Percentiles rank a stretch among this genome's conserved stretches.
Evolutionary conservation across 2,113 vertebrate species (phyloP).

Genomic region (Aythya baeri): DNA sequence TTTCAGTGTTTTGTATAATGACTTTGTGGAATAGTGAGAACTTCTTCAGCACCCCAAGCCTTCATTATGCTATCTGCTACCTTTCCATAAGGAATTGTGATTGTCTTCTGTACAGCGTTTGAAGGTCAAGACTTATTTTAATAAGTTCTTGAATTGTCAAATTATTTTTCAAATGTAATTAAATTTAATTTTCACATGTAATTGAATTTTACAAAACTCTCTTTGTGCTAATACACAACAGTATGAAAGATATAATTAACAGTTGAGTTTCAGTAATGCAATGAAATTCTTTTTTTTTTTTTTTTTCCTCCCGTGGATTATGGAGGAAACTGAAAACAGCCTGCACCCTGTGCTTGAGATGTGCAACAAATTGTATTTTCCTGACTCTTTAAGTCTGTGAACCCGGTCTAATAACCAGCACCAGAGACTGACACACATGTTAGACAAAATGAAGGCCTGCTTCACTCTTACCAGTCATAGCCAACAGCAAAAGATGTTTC

Average conservation of each 20-base stretch:
- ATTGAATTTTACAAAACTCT: neutral
- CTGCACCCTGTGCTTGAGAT: neutral
- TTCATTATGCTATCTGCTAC: neutral
- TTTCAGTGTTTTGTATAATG: neutral
- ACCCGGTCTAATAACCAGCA: neutral
- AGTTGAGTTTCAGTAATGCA: fast-evolving
- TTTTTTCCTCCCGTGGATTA: neutral
- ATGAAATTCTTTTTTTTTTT: neutral
- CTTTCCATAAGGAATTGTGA: neutral
- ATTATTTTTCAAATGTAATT: neutral
- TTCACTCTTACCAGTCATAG: conserved; percentile 89
- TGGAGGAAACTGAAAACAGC: neutral
- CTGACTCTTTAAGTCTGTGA: neutral
- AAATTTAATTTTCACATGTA: neutral
- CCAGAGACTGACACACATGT: fast-evolving
- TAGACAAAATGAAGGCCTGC: neutral
- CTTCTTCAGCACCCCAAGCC: neutral
- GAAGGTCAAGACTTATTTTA: neutral
- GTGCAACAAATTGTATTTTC: fast-evolving
- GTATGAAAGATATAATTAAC: neutral
- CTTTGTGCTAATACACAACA: neutral
- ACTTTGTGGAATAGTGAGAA: neutral
- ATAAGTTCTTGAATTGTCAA: neutral
- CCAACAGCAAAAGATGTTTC: conserved; percentile 92
- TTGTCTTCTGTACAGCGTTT: neutral